Evolutionary conservation across 1,140 invertebrate genomes (phyloP).

Genomic region (Drosophila orosa): DNA sequence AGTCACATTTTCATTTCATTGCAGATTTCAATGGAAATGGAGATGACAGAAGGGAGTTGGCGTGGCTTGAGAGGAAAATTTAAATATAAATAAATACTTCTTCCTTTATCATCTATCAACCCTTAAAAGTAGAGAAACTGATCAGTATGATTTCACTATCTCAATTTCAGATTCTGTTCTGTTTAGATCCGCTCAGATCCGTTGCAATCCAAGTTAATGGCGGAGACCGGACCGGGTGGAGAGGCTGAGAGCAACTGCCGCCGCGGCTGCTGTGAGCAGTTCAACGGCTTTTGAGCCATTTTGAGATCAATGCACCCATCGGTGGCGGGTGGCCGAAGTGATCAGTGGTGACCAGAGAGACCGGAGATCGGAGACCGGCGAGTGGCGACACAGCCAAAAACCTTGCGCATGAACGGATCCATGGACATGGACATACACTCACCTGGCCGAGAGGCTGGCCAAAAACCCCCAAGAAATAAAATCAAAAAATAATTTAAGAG

Average conservation of each 20-base stretch:
- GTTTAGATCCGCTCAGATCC: conserved; percentile 2
- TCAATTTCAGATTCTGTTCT: conserved; percentile 16
- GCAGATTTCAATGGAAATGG: conserved; percentile 53
- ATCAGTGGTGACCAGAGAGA: conserved; percentile 11
- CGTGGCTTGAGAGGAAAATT: too few species aligned
- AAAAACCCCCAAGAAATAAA: conserved; percentile 3
- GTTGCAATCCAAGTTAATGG: too few species aligned
- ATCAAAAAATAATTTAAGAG: conserved; percentile 5
- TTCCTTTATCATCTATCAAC: rapidly evolving
- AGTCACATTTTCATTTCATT: conserved; percentile 73
- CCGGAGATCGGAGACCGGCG: conserved; percentile 39
- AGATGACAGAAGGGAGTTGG: too few species aligned
- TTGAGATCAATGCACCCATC: conserved; percentile 82
- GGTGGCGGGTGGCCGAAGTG: conserved; percentile 11
- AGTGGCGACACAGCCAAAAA: conserved; percentile 54
- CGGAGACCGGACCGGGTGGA: neutral
- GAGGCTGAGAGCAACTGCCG: conserved; percentile 20
- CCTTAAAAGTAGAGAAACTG: neutral
- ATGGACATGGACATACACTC: conserved; percentile 76
- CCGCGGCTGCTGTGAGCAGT: conserved; percentile 49
- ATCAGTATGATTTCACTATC: conserved; percentile 1
- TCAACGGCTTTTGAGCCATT: conserved; percentile 84
- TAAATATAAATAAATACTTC: neutral
- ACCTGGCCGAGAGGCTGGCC: conserved; percentile 7
- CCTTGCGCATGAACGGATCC: conserved; percentile 84